These are phyloP conservation scores for Corythoichthys haematopterus DNA, from an alignment of 2,113 vertebrate genomes.

Conservation along the genomic window DNA sequence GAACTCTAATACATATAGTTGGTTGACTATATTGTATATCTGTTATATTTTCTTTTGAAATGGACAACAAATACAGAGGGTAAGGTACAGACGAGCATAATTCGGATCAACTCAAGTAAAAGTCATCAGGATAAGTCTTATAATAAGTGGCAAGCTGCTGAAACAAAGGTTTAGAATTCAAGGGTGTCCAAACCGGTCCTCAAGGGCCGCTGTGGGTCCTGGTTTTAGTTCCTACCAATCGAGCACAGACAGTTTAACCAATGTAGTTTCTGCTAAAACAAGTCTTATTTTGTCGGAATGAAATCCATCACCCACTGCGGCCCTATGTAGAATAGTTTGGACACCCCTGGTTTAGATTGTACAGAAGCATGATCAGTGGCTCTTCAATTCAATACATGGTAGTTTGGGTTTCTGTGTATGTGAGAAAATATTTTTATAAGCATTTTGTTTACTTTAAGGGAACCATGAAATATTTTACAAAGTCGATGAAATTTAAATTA, in stretches of 20 bases:
- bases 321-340: too few species aligned
- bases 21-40: constrained; percentile 38
- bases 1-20: constrained; percentile 47
- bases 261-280: too few species aligned
- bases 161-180: not conserved
- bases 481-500: not conserved
- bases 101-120: not conserved
- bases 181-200: too few species aligned
- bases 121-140: too few species aligned
- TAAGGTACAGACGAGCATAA: constrained; percentile 1
- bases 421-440: not conserved
- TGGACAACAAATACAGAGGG: constrained; percentile 17
- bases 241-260: too few species aligned
- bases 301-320: too few species aligned
- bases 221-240: too few species aligned
- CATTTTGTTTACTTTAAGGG: not conserved
- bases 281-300: too few species aligned
- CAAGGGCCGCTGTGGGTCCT: too few species aligned
- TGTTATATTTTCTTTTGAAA: constrained; percentile 20
- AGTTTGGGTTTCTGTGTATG: not conserved
- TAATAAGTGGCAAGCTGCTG: not conserved
- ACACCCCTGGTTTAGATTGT: not conserved
- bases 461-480: not conserved
- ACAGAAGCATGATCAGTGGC: not conserved
- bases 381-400: not conserved